Evolutionary conservation across 2,888 invertebrate species (phyloP).

Genomic region (Doris montereyensis): DNA sequence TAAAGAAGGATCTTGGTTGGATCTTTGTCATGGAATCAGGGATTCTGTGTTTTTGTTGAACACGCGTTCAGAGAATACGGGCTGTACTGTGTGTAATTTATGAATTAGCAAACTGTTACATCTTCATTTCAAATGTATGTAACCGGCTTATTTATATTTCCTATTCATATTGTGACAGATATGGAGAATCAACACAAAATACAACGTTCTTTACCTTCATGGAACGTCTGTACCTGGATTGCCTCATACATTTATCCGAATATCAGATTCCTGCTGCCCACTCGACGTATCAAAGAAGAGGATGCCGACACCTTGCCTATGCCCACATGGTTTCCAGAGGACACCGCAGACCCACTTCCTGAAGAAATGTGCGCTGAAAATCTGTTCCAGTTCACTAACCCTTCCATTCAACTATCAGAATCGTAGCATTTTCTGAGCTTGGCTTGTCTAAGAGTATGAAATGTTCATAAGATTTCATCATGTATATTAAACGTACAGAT

Average conservation of each 20-base stretch:
- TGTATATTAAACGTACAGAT: too few relatives aligned
- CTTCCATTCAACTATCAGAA: slow-evolving; percentile 51
- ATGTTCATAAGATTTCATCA: too few relatives aligned
- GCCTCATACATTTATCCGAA: slow-evolving; percentile 78
- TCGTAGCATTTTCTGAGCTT: too few relatives aligned
- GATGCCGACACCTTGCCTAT: slow-evolving; percentile 79
- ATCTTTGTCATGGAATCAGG: too few relatives aligned
- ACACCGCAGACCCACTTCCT: slow-evolving; percentile 75
- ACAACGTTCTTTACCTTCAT: slow-evolving; percentile 91
- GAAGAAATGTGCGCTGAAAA: slow-evolving; percentile 85
- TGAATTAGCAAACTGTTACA: neutral
- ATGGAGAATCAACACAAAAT: slow-evolving; percentile 92
- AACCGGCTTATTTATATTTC: neutral
- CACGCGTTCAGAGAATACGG: too few relatives aligned
- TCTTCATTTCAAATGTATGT: neutral
- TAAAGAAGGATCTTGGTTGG: too few relatives aligned
- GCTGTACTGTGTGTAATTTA: too few relatives aligned
- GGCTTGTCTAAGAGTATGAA: too few relatives aligned
- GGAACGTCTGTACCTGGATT: slow-evolving; percentile 88
- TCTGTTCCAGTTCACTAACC: slow-evolving; percentile 81
- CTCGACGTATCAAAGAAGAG: slow-evolving; percentile 41
- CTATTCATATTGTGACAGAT: slow-evolving; percentile 76
- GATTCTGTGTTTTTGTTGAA: too few relatives aligned
- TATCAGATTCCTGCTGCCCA: slow-evolving; percentile 86
- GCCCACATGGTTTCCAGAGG: slow-evolving; percentile 83